Base-by-base conservation (phyloP, 2,888 invertebrate species). In the Geophilus truncorum region DNA sequence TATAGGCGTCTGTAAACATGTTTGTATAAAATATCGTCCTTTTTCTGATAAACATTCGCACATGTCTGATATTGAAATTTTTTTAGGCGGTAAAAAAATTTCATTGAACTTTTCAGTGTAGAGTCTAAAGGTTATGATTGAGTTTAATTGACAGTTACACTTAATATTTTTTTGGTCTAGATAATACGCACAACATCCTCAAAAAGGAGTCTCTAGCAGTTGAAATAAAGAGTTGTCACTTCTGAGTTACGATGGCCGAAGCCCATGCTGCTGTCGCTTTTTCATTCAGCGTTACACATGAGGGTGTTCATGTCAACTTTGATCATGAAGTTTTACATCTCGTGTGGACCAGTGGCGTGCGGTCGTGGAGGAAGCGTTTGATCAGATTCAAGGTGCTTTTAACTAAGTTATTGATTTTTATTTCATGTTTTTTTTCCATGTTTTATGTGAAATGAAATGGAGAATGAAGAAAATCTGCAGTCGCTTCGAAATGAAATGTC, bases 201-300 rank as follows among this genome's bases (percentile, higher is more conserved):
- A 57, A 5, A 12, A 15, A 12, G 45, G 4, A 18, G 57, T 25
- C 7, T 62, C 1, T 18, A 62, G 25, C 28, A 23, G 23, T 9
- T 23, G 57, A 9, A 57, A 6, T 57, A 40, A 5, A 12, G 21
- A 4, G 51, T 15, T 15, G 57, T 57, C n/a, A 57, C 4, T 62
- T 15, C 25, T 25, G 6, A 62, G 25, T 10, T n/a, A 83, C 40
- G 83, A 98, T 98, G 98, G 98, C 98, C 86, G 98, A 98, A 93
- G 98, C 98, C 84, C 98, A 98, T 89, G 93, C 95, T 83, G 98
- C 98, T 80, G 98, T 98, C 83, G 98, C 97, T 82, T 98, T 98
- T 88, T 96, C 96, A 80, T 98, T 99, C 88, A 92, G 95, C 77
- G 96, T 99, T 85, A 97, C 97, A 82, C 98, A 98, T 87, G 99